These are phyloP conservation scores for Sebastes baramenuke DNA, from an alignment of 2,797 vertebrate species.

Conservation along the genomic window DNA sequence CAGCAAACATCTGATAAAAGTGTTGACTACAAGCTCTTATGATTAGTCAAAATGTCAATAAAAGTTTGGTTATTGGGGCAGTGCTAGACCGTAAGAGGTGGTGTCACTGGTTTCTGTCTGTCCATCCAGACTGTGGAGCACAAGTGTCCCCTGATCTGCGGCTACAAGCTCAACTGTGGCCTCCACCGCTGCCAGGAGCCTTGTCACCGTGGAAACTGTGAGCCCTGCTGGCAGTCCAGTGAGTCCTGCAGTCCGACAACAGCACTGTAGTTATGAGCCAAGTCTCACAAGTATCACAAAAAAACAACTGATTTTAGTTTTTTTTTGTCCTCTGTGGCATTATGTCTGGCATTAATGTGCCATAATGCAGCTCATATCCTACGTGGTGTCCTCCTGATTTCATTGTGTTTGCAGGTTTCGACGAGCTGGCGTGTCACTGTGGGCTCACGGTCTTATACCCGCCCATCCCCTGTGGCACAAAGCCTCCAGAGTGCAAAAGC, in stretches of 20 bases:
- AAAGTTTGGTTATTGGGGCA: not conserved
- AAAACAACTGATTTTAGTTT: no score
- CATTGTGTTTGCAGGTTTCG: slow-evolving; percentile 87
- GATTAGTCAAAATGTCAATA: not conserved
- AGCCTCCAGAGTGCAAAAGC: slow-evolving; percentile 95
- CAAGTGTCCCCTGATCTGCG: slow-evolving; percentile 93
- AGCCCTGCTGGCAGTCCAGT: slow-evolving; percentile 98
- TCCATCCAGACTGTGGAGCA: slow-evolving; percentile 87
- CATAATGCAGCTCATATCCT: not conserved
- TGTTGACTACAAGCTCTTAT: not conserved
- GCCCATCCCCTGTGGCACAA: slow-evolving; percentile 94
- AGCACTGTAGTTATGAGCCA: not conserved
- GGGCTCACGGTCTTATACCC: slow-evolving; percentile 93
- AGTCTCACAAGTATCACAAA: slow-evolving; percentile 8
- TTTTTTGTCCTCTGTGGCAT: not conserved
- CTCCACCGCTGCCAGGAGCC: slow-evolving; percentile 96
- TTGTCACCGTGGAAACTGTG: slow-evolving; percentile 97
- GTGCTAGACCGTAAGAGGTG: fast-evolving
- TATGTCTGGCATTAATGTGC: not conserved
- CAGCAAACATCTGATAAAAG: not conserved
- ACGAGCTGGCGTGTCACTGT: slow-evolving; percentile 96
- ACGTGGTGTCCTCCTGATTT: not conserved
- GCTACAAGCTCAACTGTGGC: slow-evolving; percentile 96
- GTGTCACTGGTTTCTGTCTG: not conserved
- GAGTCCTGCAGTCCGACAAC: slow-evolving; percentile 66